These are phyloP conservation scores for Polypedilum pembai DNA, from an alignment of 1,140 invertebrate species.

Conservation along the genomic window DNA sequence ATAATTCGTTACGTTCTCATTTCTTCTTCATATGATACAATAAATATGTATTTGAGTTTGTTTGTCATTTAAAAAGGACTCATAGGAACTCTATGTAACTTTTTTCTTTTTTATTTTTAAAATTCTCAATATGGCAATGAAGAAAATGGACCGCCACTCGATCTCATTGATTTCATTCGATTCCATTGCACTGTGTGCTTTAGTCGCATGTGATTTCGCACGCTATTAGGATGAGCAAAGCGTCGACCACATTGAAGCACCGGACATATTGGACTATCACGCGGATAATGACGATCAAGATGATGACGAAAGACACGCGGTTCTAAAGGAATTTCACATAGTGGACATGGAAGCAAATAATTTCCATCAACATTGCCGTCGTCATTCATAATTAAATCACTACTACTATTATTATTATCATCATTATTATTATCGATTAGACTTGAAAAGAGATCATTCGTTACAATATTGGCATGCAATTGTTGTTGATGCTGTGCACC, in stretches of 20 bases:
- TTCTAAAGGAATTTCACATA: constrained; percentile 57
- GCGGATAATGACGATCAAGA: constrained; percentile 70
- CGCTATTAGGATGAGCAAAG: constrained; percentile 73
- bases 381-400: constrained; percentile 41
- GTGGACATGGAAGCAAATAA: constrained; percentile 54
- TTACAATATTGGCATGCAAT: constrained; percentile 40
- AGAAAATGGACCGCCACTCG: constrained; percentile 51
- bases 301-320: constrained; percentile 61
- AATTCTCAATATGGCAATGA: constrained; percentile 38
- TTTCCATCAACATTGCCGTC: constrained; percentile 33
- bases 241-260: constrained; percentile 62
- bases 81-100: too few species aligned
- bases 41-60: too few species aligned
- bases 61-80: too few species aligned
- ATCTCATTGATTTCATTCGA: constrained; percentile 71
- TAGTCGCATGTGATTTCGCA: constrained; percentile 73
- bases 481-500: constrained; percentile 46
- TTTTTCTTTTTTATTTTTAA: neutral
- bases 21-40: too few species aligned
- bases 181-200: constrained; percentile 72
- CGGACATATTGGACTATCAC: constrained; percentile 69
- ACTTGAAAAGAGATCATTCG: constrained; percentile 38
- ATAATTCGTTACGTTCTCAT: too few species aligned
- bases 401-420: constrained; percentile 41
- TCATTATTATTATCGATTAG: constrained; percentile 42